These are phyloP conservation scores for Caenorhabditis remanei DNA, from an alignment of 1,140 invertebrate genomes.

Conservation along the genomic window DNA sequence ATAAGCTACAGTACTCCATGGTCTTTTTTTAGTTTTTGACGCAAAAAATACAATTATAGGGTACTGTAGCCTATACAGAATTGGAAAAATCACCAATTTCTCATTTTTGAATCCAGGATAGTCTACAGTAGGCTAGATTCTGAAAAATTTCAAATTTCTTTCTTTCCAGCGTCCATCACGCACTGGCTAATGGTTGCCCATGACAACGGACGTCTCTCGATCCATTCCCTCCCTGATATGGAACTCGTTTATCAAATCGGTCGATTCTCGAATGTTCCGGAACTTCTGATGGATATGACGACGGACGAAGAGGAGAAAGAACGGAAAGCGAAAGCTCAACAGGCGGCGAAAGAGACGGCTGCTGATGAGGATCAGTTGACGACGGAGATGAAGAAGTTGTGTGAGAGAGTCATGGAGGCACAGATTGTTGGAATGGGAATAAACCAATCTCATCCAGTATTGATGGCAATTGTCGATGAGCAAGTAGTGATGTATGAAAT, in stretches of 20 bases:
- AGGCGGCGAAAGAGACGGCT: slow-evolving; percentile 57
- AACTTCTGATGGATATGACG: slow-evolving; percentile 44
- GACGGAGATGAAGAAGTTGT: slow-evolving; percentile 49
- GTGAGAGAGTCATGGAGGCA: slow-evolving; percentile 69
- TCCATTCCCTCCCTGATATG: slow-evolving; percentile 71
- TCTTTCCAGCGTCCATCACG: slow-evolving; percentile 64
- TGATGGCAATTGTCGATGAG: slow-evolving; percentile 73
- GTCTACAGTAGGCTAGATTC: too few relatives aligned
- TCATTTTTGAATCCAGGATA: too few relatives aligned
- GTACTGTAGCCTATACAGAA: too few relatives aligned
- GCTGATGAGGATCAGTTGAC: slow-evolving; percentile 35
- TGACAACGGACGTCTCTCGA: slow-evolving; percentile 73
- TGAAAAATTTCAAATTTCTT: background rate
- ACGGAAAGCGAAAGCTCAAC: slow-evolving; percentile 43
- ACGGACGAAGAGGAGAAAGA: slow-evolving; percentile 69
- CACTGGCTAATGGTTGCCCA: slow-evolving; percentile 72
- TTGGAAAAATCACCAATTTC: slow-evolving; percentile 45
- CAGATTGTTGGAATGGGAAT: slow-evolving; percentile 70
- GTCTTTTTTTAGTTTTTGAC: too few relatives aligned
- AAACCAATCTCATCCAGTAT: slow-evolving; percentile 72
- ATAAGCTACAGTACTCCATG: too few relatives aligned
- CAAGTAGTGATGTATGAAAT: slow-evolving; percentile 73
- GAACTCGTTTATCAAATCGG: slow-evolving; percentile 69
- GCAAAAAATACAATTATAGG: too few relatives aligned
- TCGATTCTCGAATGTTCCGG: slow-evolving; percentile 46